Base-by-base conservation (phyloP, 1,140 invertebrate species). In the Drosophila orosa region DNA sequence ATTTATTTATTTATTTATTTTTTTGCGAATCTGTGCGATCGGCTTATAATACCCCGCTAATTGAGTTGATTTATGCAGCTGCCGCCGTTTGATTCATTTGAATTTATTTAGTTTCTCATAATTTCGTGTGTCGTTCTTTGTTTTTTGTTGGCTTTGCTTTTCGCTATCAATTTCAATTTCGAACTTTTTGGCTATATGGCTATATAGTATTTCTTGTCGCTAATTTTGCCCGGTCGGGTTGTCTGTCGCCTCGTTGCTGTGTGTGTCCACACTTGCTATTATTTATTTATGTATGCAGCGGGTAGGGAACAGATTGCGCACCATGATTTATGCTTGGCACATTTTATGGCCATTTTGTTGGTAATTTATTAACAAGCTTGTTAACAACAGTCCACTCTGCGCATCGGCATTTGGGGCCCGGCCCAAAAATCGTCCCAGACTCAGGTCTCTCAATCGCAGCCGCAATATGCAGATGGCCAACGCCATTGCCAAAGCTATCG, bases 351-450 rank as follows among this genome's bases (percentile, higher is more conserved):
- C 80, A 89, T 89, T 89, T 89, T 89, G 84, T 89, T 89, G 85
- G 84, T 89, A 89, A 89, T 89, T 89, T 89, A 89, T 89, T 89
- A 89, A 89, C 84, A 89, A 89, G 84, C 84, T 89, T 89, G 84
- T 89, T 89, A 89, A 89, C 84, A 89, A 90, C 79, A 77, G 63
- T 87, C 79, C 33, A 59, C 50, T 87, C 84, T 15, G 69, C 71
- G 42, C 71, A 74, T 75, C 72, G 69, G 77, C 68, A 47, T 60
- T 62, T 65, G 27, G 61, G 58, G 58, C 22, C 45, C 61, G 33
- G 15, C 45, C 61, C 65, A 68, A 67, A 58, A 31, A 22, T 17
- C 57, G 40, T 66, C 44, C 19, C 63, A 39, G 39, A 17, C 40
- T 44, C 40, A 44, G 40, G n/a, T n/a, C n/a, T 13, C 52, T 13